Evolutionary conservation across 2,113 vertebrate species (phyloP).

Genomic region (Aspidoscelis tigris): DNA sequence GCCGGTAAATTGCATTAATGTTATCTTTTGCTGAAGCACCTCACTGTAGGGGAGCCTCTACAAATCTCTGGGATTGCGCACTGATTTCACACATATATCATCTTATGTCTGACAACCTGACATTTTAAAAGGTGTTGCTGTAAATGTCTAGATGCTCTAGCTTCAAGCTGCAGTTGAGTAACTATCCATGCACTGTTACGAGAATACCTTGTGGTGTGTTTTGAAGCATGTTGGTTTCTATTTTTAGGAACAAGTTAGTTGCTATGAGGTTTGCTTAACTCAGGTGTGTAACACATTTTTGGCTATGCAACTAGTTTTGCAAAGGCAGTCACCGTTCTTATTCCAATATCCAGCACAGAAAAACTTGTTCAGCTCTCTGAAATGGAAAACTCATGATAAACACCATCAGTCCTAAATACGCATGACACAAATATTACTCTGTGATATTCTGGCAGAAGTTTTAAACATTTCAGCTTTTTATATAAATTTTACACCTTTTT

Average conservation of each 20-base stretch:
- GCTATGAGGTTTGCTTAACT: neutral
- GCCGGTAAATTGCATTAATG: constrained; percentile 82
- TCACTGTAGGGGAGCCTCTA: constrained; percentile 66
- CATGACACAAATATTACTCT: neutral
- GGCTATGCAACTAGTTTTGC: neutral
- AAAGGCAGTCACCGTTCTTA: neutral
- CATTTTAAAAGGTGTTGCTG: constrained; percentile 62
- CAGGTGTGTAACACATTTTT: neutral
- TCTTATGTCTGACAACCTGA: constrained; percentile 73
- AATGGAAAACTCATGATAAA: neutral
- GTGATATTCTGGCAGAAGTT: neutral
- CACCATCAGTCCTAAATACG: neutral
- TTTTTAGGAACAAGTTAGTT: constrained; percentile 38
- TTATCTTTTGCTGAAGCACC: constrained; percentile 76
- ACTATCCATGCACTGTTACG: constrained; percentile 48
- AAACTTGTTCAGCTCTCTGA: neutral
- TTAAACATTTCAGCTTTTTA: neutral
- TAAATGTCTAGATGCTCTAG: constrained; percentile 46
- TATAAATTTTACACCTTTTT: neutral
- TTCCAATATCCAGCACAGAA: neutral
- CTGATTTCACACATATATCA: constrained; percentile 84
- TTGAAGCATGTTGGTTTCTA: constrained; percentile 44
- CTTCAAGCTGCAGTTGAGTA: constrained; percentile 34
- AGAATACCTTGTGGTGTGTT: neutral
- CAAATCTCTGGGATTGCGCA: constrained; percentile 70